phyloP scores from a whole-genome alignment of 2,888 invertebrate species.

The Tetragnatha montana region DNA sequence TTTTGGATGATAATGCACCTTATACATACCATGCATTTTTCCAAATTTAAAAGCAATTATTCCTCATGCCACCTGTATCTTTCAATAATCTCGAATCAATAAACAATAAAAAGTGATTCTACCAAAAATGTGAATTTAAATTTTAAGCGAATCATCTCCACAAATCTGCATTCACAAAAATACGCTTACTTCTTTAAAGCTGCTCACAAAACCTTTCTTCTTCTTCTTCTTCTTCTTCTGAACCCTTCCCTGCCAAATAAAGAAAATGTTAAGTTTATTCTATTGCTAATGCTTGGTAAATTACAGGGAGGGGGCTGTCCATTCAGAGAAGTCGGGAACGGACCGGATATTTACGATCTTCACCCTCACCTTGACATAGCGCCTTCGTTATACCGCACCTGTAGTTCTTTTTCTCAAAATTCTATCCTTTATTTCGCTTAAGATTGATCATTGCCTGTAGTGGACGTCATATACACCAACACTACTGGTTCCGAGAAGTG shows the following conservation, averaged over 20 bases:
- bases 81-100: no score
- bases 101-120: no score
- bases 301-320: slow-evolving; percentile 15
- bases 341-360: slow-evolving; percentile 7
- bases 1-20: no score
- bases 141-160: no score
- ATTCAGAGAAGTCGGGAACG: neutral
- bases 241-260: neutral
- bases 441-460: slow-evolving; percentile 35
- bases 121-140: no score
- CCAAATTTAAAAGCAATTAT: no score
- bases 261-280: slow-evolving; percentile 9
- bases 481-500: neutral
- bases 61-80: no score
- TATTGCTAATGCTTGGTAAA: neutral
- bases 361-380: slow-evolving; percentile 31
- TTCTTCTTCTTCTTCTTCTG: no score
- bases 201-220: no score
- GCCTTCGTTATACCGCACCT: neutral
- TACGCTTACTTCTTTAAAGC: no score
- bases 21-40: no score
- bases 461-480: slow-evolving; percentile 25
- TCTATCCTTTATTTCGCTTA: slow-evolving; percentile 45
- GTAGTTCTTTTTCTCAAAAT: slow-evolving; percentile 18
- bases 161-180: no score